Conservation (phyloP, 2,113 vertebrate genomes). For the Callithrix jacchus region DNA sequence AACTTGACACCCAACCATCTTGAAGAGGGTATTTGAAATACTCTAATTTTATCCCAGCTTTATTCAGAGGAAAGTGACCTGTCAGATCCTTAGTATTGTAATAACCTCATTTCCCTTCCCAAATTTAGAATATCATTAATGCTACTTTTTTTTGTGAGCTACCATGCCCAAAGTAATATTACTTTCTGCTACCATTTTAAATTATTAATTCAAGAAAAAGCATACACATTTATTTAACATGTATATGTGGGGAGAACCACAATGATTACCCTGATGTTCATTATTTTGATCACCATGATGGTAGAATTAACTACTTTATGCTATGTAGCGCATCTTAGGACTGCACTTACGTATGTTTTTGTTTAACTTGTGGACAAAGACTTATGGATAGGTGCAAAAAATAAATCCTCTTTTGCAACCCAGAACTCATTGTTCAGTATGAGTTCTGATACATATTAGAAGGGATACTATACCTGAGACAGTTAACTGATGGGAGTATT, state of each 20-base stretch:
- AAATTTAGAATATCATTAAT: not conserved
- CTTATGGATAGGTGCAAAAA: slow-evolving; percentile 58
- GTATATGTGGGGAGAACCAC: not conserved
- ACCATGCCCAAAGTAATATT: not conserved
- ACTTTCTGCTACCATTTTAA: not conserved
- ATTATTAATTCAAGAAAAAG: not conserved
- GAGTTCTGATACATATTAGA: slow-evolving; percentile 78
- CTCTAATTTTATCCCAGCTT: not conserved
- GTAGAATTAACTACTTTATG: not conserved
- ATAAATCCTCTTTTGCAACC: slow-evolving; percentile 80
- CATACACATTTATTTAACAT: not conserved
- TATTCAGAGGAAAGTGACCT: not conserved
- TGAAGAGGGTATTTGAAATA: not conserved
- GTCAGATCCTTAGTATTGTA: not conserved
- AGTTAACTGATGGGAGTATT: too few relatives aligned
- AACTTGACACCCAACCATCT: not conserved
- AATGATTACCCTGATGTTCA: not conserved
- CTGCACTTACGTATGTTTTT: slow-evolving; percentile 70
- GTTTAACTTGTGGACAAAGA: slow-evolving; percentile 68
- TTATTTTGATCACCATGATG: not conserved
- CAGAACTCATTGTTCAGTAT: slow-evolving; percentile 71
- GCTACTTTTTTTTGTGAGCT: not conserved
- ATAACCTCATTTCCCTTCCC: not conserved
- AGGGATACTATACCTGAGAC: slow-evolving; percentile 50
- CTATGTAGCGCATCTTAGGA: not conserved